phyloP scores from a whole-genome alignment of 2,113 vertebrate genomes.

The Myanophis thanlyinensis region DNA sequence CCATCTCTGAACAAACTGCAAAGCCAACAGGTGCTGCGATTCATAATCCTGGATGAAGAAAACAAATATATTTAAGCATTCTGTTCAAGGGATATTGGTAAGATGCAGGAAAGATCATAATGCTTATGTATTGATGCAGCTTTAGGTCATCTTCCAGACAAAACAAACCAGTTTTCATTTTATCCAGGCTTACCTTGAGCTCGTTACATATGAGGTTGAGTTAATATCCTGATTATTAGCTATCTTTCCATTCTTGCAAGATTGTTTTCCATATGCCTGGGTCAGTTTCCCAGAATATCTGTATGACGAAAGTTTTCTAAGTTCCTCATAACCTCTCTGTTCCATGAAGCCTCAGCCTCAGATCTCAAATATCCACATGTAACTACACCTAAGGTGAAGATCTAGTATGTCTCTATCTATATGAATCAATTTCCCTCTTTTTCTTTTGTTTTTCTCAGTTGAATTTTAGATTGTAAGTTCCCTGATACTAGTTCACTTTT shows the following conservation, averaged over 20 bases:
- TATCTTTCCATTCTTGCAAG: background rate
- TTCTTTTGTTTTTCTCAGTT: background rate
- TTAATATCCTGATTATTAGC: background rate
- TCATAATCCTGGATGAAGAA: constrained; percentile 61
- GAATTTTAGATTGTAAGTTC: background rate
- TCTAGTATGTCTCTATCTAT: background rate
- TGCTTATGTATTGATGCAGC: background rate
- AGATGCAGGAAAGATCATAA: background rate
- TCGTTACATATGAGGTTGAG: background rate
- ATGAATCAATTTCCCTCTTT: background rate
- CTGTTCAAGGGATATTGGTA: background rate
- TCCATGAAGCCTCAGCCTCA: background rate
- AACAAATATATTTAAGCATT: constrained; percentile 27
- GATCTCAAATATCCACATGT: background rate
- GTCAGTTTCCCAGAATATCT: background rate
- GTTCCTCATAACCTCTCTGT: background rate
- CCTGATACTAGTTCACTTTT: background rate
- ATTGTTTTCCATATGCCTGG: background rate
- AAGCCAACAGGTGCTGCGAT: constrained; percentile 55
- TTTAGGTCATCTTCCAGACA: background rate
- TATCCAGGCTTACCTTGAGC: background rate
- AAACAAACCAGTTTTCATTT: background rate
- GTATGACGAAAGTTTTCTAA: background rate
- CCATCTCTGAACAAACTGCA: constrained; percentile 57
- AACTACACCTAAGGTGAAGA: background rate